Evolutionary conservation across 2,113 vertebrate genomes (phyloP).

Genomic region (Plestiodon gilberti): DNA sequence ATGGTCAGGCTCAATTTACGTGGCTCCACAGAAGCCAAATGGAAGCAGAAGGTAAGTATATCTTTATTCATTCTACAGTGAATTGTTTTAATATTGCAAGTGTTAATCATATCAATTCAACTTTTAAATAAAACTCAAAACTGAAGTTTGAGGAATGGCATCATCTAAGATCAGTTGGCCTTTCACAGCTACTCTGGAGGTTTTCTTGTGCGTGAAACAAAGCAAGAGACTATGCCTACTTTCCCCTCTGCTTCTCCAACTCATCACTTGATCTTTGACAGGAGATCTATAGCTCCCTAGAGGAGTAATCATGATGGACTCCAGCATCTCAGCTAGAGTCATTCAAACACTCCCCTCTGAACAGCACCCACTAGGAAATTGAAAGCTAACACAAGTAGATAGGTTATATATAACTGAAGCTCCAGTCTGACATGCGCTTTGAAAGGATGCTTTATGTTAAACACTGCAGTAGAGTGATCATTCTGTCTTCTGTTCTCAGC

Average conservation of each 20-base stretch:
- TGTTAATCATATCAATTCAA: not conserved
- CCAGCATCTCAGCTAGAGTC: constrained; percentile 42
- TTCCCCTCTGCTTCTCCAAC: constrained; percentile 22
- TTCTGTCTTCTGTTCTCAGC: constrained; percentile 53
- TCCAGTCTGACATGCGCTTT: constrained; percentile 37
- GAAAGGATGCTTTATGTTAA: constrained; percentile 53
- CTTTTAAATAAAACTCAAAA: not conserved
- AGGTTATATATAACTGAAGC: constrained; percentile 61
- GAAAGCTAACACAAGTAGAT: constrained; percentile 57
- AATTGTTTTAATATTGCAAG: not conserved
- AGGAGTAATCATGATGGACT: constrained; percentile 58
- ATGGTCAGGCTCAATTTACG: not conserved
- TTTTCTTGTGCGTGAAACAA: not conserved
- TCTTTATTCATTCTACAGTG: not conserved
- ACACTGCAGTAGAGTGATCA: constrained; percentile 36
- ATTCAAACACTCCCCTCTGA: constrained; percentile 58
- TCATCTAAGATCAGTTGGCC: not conserved
- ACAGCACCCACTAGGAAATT: constrained; percentile 46
- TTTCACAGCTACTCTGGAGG: not conserved
- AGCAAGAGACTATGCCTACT: constrained; percentile 18
- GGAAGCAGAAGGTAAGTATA: not conserved
- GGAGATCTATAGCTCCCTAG: constrained; percentile 51
- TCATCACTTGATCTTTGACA: constrained; percentile 51
- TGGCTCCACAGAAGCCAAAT: not conserved
- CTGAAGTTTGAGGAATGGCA: too few relatives aligned